phyloP scores from a whole-genome alignment of 2,888 invertebrate genomes.

The Thereva unica region DNA sequence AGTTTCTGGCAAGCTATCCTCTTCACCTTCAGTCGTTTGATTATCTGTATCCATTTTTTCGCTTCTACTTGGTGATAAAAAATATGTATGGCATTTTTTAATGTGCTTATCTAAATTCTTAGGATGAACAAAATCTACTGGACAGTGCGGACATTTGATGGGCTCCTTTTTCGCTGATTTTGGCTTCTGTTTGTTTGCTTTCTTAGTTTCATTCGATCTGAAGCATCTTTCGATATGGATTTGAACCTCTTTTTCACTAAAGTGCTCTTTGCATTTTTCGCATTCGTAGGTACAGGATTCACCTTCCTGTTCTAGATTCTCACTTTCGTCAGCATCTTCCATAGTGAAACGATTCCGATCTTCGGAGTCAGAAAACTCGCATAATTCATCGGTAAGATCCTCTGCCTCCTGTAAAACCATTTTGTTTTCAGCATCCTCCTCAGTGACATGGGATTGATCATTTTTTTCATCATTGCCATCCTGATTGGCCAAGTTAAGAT shows the following conservation, averaged over 20 bases:
- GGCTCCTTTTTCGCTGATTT: not conserved
- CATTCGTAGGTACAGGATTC: too few relatives aligned
- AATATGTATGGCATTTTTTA: slow-evolving; percentile 56
- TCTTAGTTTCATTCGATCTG: not conserved
- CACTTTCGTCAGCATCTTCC: too few relatives aligned
- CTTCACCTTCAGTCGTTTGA: not conserved
- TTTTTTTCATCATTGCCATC: too few relatives aligned
- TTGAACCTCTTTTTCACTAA: not conserved
- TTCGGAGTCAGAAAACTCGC: too few relatives aligned
- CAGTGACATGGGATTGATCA: too few relatives aligned
- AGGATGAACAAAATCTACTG: slow-evolving; percentile 58
- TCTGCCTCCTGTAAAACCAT: too few relatives aligned
- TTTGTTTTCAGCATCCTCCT: too few relatives aligned
- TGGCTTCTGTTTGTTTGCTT: too few relatives aligned
- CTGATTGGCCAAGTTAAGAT: slow-evolving; percentile 30
- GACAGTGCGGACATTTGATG: slow-evolving; percentile 43
- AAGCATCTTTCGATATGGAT: not conserved
- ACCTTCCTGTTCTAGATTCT: too few relatives aligned
- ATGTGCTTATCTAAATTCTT: slow-evolving; percentile 56
- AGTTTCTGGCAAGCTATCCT: not conserved
- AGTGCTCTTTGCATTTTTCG: too few relatives aligned
- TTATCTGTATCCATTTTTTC: slow-evolving; percentile 47
- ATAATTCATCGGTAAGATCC: too few relatives aligned
- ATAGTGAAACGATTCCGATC: too few relatives aligned
- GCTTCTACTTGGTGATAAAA: slow-evolving; percentile 47